Evolutionary conservation across 2,113 vertebrate genomes (phyloP).

Genomic region (Thamnaconus septentrionalis): DNA sequence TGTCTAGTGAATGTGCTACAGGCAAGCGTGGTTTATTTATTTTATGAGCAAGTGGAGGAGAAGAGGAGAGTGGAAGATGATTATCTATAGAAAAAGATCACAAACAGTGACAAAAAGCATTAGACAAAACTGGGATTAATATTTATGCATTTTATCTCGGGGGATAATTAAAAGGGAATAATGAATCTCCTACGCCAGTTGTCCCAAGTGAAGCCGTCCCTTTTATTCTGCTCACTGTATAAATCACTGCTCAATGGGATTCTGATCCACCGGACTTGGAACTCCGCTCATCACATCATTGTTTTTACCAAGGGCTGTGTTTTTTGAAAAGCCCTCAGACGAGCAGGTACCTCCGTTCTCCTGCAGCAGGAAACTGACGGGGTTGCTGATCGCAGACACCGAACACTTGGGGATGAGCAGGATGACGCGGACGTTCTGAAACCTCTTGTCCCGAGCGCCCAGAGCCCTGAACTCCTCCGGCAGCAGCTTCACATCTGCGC

Average conservation of each 20-base stretch:
- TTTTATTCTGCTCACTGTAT: too few relatives aligned
- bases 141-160: background rate
- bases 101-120: constrained; percentile 2
- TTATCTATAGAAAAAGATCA: background rate
- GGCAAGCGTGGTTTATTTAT: too few relatives aligned
- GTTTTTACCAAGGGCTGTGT: too few relatives aligned
- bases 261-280: background rate
- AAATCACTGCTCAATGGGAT: background rate
- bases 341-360: constrained; percentile 81
- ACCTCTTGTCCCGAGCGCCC: constrained; percentile 63
- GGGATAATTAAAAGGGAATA: background rate
- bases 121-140: constrained; percentile 1
- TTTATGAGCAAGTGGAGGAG: too few relatives aligned
- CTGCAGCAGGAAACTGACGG: constrained; percentile 85
- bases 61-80: too few relatives aligned
- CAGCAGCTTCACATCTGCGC: constrained; percentile 84
- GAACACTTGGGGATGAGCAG: constrained; percentile 87
- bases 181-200: background rate
- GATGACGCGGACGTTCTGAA: constrained; percentile 81
- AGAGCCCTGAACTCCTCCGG: constrained; percentile 78
- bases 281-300: too few relatives aligned
- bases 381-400: constrained; percentile 83
- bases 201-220: too few relatives aligned
- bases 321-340: background rate
- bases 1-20: too few relatives aligned